Conservation (phyloP, 2,113 vertebrate genomes). For the Nothobranchius kuhntae region DNA sequence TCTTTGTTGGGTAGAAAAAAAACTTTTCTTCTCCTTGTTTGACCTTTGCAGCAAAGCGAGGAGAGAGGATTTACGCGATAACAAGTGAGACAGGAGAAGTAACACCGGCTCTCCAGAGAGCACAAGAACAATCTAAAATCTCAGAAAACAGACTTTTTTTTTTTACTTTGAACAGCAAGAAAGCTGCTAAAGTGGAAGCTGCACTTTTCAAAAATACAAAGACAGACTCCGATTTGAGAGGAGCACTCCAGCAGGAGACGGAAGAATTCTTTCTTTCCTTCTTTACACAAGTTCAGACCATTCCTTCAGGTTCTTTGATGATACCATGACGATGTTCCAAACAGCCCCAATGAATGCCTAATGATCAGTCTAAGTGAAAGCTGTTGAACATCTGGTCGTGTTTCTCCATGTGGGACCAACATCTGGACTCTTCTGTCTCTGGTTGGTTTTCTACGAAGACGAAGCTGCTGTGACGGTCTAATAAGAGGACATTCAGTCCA, state of each 20-base stretch:
- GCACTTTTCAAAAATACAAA: constrained; percentile 1
- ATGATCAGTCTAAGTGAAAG: neutral
- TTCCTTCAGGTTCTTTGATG: too few species aligned
- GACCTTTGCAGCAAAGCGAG: constrained; percentile 36
- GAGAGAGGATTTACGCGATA: constrained; percentile 23
- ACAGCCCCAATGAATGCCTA: too few species aligned
- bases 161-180: neutral
- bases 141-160: constrained; percentile 17
- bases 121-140: constrained; percentile 16
- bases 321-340: too few species aligned
- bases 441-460: neutral
- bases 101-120: constrained; percentile 10
- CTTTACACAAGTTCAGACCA: too few species aligned
- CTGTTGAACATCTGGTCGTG: constrained; percentile 6
- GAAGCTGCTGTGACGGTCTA: too few species aligned
- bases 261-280: neutral
- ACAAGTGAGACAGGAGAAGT: constrained; percentile 35
- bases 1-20: neutral
- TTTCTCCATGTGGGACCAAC: too few species aligned
- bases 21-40: constrained; percentile 2
- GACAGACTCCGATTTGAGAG: constrained; percentile 5
- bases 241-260: neutral
- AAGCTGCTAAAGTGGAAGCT: constrained; percentile 14
- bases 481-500: too few species aligned
- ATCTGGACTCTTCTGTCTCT: constrained; percentile 1